Percentiles rank a stretch among this genome's conserved stretches.
phyloP scores from a whole-genome alignment of 2,113 vertebrate species.

The Chloropsis hardwickii region DNA sequence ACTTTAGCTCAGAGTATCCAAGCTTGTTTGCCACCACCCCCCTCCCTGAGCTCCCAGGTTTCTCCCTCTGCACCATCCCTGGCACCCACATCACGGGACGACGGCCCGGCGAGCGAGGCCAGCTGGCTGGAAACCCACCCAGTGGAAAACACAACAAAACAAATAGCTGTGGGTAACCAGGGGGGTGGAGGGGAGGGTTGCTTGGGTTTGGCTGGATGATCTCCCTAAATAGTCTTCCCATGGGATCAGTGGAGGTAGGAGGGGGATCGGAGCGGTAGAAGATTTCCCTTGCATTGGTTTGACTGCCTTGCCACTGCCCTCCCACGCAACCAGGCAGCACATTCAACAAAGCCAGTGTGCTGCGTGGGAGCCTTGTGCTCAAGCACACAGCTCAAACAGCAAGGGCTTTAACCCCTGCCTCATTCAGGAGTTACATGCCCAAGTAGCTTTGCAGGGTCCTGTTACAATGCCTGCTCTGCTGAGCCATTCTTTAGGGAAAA shows the following conservation, averaged over 20 bases:
- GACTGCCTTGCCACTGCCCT: not conserved
- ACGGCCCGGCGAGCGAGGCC: rapidly evolving
- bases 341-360: not conserved
- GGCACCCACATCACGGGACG: rapidly evolving
- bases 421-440: not conserved
- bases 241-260: not conserved
- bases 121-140: not conserved
- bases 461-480: rapidly evolving
- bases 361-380: not conserved
- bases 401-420: not conserved
- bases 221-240: not conserved
- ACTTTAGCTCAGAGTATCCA: not conserved
- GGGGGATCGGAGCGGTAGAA: not conserved
- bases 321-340: not conserved
- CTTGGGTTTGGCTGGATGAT: not conserved
- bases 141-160: not conserved
- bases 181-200: not conserved
- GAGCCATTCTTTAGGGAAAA: not conserved
- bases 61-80: not conserved
- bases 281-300: not conserved
- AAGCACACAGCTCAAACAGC: not conserved
- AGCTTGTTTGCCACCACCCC: not conserved
- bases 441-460: not conserved
- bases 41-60: not conserved
- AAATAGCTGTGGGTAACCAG: slow-evolving; percentile 21